These are phyloP conservation scores for Fragum fragum DNA, from an alignment of 2,888 invertebrate genomes.

Conservation along the genomic window DNA sequence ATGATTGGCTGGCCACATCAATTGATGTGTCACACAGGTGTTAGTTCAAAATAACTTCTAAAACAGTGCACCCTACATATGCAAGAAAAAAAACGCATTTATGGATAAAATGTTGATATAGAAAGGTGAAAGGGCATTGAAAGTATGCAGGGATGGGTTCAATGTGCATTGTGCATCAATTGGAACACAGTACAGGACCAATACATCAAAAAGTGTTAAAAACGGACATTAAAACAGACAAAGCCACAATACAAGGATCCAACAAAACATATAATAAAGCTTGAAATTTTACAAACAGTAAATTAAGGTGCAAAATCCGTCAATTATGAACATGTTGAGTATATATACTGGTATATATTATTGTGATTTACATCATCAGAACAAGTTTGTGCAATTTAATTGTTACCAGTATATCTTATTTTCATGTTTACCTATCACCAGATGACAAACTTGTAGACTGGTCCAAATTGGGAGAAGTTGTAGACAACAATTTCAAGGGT, in stretches of 20 bases:
- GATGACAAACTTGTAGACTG: too few relatives aligned
- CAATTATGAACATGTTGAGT: too few relatives aligned
- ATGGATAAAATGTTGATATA: neutral
- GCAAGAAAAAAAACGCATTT: neutral
- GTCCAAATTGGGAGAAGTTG: too few relatives aligned
- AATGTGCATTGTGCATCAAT: neutral
- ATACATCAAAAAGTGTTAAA: neutral
- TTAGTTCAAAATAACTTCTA: slow-evolving; percentile 18
- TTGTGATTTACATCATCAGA: too few relatives aligned
- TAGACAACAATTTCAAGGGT: too few relatives aligned
- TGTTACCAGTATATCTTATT: too few relatives aligned
- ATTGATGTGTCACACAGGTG: slow-evolving; percentile 19
- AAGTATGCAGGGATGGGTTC: neutral
- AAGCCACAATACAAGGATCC: slow-evolving; percentile 27
- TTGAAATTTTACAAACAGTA: neutral
- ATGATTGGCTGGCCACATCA: slow-evolving; percentile 29
- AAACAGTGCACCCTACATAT: slow-evolving; percentile 15
- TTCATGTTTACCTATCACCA: too few relatives aligned
- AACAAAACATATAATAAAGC: slow-evolving; percentile 5
- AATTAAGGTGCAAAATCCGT: too few relatives aligned
- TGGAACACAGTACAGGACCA: neutral
- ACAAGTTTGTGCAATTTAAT: too few relatives aligned
- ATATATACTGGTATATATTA: too few relatives aligned
- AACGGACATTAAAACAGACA: slow-evolving; percentile 8
- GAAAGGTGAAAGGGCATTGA: neutral